Percentiles rank a stretch among this genome's conserved stretches.
These are phyloP conservation scores for Rosalia funebris DNA, from an alignment of 2,888 invertebrate species.

Conservation along the genomic window DNA sequence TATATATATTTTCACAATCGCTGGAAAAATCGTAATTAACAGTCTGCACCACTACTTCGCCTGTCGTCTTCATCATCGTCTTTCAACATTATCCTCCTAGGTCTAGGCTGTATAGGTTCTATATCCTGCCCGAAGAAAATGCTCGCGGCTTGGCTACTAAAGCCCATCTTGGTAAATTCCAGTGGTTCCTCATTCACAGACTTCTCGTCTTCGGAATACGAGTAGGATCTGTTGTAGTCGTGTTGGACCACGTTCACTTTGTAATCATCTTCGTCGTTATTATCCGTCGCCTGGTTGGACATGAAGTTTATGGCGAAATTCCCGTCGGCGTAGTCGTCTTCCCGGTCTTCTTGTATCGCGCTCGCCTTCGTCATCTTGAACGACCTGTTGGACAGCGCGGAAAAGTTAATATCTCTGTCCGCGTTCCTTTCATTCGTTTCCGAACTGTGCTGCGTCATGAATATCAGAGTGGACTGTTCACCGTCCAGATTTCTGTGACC, in stretches of 20 bases:
- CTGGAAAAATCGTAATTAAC: no score
- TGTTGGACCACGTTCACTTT: slow-evolving; percentile 37
- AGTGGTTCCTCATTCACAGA: slow-evolving; percentile 23
- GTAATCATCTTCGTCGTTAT: slow-evolving; percentile 6
- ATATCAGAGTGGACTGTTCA: slow-evolving; percentile 31
- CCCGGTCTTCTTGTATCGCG: background rate
- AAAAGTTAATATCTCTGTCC: slow-evolving; percentile 5
- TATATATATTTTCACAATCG: no score
- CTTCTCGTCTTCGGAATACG: slow-evolving; percentile 37
- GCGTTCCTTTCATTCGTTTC: slow-evolving; percentile 18
- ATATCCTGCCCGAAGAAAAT: slow-evolving; percentile 58
- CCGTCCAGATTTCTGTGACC: background rate
- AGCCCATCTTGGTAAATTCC: slow-evolving; percentile 35
- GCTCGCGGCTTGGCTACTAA: slow-evolving; percentile 58
- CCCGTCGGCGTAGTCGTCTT: background rate
- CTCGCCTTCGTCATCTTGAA: background rate
- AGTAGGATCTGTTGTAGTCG: slow-evolving; percentile 17
- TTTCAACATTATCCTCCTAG: slow-evolving; percentile 43
- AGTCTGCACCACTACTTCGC: slow-evolving; percentile 50
- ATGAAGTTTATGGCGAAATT: slow-evolving; percentile 16
- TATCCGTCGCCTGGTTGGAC: background rate
- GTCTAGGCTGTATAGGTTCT: slow-evolving; percentile 34
- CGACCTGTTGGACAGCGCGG: background rate
- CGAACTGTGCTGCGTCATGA: slow-evolving; percentile 28
- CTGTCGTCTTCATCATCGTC: slow-evolving; percentile 45